Base-by-base conservation (phyloP, 2,113 vertebrate species). In the Podarcis muralis region DNA sequence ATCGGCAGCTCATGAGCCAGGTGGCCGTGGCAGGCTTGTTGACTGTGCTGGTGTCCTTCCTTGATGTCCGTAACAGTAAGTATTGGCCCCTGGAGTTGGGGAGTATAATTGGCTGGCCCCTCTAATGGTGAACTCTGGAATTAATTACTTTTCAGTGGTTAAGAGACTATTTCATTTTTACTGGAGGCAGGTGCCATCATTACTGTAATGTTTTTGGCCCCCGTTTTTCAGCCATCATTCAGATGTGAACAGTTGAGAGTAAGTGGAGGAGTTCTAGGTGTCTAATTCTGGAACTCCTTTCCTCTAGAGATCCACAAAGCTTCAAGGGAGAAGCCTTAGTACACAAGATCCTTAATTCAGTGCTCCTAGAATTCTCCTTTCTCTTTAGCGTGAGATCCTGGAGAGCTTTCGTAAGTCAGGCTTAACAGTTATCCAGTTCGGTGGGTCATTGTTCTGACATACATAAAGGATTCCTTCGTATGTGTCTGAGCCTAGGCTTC, bases 1-100 rank as follows among this genome's bases (percentile, higher is more conserved):
- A 99, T 95, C 97, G 99, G 90, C 99, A 99, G 97, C 98, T 99
- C 85, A 99, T 99, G 98, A 99, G 99, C 97, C 99, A 99, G 95
- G 99, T 99, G 81, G 99, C 99, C 0, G 98, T 99, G 92, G 99
- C 99, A 0, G 99, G 99, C 59, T 97, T 99, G 65, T 97, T 99
- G 92, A 99, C 99, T 0, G 99, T 99, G 77, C 98, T 99, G 0
- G 98, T 99, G 84, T 99, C 99, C 89, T 99, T 99, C 95, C 97
- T 99, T 78, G 99, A 99, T 35, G 99, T 99, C 94, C 99, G 99
- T 95, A 99, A 99, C 96, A 99, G 99, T 99, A 92, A 98, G 98
- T 98, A 87, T 15, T 1, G 32, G 5, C 27, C 13, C 20, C n/a
- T 53, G 57, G 62, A 57, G 35, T 69, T 1, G 6, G 84, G 37